Evolutionary conservation across 2,888 invertebrate genomes (phyloP).

Genomic region (Corbicula japonica): DNA sequence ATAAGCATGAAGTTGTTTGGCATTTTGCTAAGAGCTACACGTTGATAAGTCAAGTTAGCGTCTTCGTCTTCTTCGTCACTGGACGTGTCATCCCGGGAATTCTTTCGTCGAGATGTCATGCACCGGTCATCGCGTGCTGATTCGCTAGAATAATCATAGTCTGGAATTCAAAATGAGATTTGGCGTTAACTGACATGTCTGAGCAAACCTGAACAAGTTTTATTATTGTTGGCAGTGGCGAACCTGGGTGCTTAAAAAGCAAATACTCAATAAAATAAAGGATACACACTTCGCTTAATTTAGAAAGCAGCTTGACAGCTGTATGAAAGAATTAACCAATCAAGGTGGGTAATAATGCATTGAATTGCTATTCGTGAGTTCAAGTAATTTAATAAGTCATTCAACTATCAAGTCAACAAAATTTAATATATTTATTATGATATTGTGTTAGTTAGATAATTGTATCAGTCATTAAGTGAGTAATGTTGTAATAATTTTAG

Average conservation of each 20-base stretch:
- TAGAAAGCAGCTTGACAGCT: constrained; percentile 11
- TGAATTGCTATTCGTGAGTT: not conserved
- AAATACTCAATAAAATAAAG: too few species aligned
- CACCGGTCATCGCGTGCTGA: too few species aligned
- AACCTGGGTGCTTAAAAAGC: too few species aligned
- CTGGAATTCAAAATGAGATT: too few species aligned
- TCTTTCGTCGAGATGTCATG: too few species aligned
- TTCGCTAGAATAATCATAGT: too few species aligned
- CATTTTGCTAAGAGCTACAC: not conserved
- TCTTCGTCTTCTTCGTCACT: too few species aligned
- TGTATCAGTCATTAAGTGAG: not conserved
- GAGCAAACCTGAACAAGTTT: too few species aligned
- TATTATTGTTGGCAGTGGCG: too few species aligned
- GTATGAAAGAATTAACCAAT: constrained; percentile 26
- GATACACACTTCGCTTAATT: too few species aligned
- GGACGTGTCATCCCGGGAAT: too few species aligned
- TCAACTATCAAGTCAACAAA: constrained; percentile 7
- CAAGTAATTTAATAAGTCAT: not conserved
- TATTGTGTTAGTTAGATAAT: not conserved
- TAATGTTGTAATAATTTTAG: not conserved
- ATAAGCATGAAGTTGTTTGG: not conserved
- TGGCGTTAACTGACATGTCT: too few species aligned
- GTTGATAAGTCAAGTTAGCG: not conserved
- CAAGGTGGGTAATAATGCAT: not conserved
- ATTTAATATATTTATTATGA: not conserved